These are phyloP conservation scores for Beris morrisii DNA, from an alignment of 2,888 invertebrate genomes.

Conservation along the genomic window DNA sequence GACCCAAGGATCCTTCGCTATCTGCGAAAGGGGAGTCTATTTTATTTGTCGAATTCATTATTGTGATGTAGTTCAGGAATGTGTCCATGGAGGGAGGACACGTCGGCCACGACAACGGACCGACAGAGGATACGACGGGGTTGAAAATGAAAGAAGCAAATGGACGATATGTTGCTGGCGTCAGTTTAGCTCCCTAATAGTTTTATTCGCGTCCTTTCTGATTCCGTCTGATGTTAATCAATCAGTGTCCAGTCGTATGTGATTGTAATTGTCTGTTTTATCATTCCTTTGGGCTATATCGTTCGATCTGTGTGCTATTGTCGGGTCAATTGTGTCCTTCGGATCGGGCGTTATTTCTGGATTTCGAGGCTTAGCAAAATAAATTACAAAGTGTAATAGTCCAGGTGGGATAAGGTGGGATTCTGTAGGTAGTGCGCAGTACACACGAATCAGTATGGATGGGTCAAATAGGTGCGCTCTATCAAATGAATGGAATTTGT, in stretches of 20 bases:
- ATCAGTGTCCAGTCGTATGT: conserved; percentile 32
- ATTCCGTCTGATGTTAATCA: conserved; percentile 33
- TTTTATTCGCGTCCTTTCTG: conserved; percentile 25
- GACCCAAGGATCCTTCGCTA: too few relatives aligned
- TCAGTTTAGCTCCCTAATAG: conserved; percentile 17
- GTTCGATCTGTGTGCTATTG: not conserved
- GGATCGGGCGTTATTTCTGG: not conserved
- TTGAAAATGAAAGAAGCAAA: not conserved
- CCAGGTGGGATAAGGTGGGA: too few relatives aligned
- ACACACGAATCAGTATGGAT: too few relatives aligned
- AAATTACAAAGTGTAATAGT: too few relatives aligned
- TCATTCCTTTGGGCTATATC: conserved; percentile 26
- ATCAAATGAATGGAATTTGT: too few relatives aligned
- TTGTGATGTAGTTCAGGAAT: not conserved
- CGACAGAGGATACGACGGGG: too few relatives aligned
- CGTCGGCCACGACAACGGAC: not conserved
- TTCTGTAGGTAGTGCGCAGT: too few relatives aligned
- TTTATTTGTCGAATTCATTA: not conserved
- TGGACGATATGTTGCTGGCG: not conserved
- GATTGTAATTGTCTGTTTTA: conserved; percentile 35
- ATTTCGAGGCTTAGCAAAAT: too few relatives aligned
- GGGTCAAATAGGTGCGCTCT: too few relatives aligned
- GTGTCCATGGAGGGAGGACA: not conserved
- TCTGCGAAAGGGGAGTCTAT: too few relatives aligned
- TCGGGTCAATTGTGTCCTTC: not conserved